Evolutionary conservation across 2,797 vertebrate species (phyloP).

Genomic region (Gallinago stenura): DNA sequence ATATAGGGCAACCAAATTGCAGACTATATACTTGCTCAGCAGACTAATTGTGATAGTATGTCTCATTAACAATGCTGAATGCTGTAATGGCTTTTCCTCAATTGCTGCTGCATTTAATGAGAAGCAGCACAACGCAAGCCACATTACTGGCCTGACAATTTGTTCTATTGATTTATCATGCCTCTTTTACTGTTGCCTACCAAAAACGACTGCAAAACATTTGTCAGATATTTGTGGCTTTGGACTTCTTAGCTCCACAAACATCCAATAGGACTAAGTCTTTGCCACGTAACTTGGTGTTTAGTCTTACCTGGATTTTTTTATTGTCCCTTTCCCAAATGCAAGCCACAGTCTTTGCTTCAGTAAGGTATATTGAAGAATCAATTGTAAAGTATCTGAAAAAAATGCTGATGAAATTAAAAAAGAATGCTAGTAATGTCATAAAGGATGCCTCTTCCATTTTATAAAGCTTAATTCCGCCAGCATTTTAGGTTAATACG

Average conservation of each 20-base stretch:
- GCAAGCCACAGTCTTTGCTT: not conserved
- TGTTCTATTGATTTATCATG: slow-evolving; percentile 78
- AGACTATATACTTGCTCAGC: slow-evolving; percentile 56
- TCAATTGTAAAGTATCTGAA: not conserved
- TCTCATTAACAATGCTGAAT: slow-evolving; percentile 73
- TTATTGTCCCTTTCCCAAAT: not conserved
- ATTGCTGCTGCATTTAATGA: slow-evolving; percentile 72
- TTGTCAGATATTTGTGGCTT: slow-evolving; percentile 43
- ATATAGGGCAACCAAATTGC: slow-evolving; percentile 43
- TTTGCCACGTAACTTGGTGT: not conserved
- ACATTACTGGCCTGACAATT: slow-evolving; percentile 71
- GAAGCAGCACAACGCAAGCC: slow-evolving; percentile 70
- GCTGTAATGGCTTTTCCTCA: slow-evolving; percentile 73
- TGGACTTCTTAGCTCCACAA: slow-evolving; percentile 42
- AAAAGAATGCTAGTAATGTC: not conserved
- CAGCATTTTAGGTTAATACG: not conserved
- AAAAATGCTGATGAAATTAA: not conserved
- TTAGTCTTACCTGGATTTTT: not conserved
- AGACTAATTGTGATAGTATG: slow-evolving; percentile 69
- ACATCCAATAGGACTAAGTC: not conserved
- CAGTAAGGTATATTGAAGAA: not conserved
- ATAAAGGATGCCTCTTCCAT: not conserved
- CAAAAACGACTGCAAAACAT: slow-evolving; percentile 63
- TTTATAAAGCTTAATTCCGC: not conserved
- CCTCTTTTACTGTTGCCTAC: slow-evolving; percentile 40